Evolutionary conservation across 92 coral and sea anemone genomes (phyloP), one percentile per base, ranked within the genome.

Genomic region (Zoanthus sansibaricus): DNA sequence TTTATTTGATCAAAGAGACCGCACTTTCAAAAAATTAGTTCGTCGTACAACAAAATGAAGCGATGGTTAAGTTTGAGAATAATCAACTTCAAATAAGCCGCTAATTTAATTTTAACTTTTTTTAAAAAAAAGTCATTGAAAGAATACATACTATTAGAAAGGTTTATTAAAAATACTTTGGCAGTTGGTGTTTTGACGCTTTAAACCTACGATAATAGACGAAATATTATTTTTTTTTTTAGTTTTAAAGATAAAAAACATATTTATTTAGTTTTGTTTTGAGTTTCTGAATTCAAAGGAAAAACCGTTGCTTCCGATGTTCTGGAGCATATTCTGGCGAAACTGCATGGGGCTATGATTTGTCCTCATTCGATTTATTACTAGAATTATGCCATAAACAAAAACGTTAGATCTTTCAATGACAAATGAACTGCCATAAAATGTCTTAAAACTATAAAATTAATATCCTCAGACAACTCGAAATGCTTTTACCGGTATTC

Each of bases 401-500:
- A 8, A 31, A 15, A 48, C 18, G 79, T 49, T 54, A 54, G 56
- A 48, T n/a, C 30, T 72, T 48, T 72, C 7, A 14, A 10, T 30
- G n/a, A 75, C 30, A 16, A n/a, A 14, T 68, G 31, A 25, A 31
- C 37, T 67, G 13, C 37, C 31, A 67, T 11, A 31, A 20, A 42
- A 55, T 13, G 84, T 45, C 46, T 25, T 25, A 25, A 17, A 18
- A 12, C 21, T 33, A 69, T 5, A 62, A 15, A 17, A 1, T n/a
- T 30, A 48, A 44, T 11, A 79, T 37, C 54, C 17, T 79, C 56
- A 16, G 45, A 58, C 16, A 79, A 44, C 71, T 61, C 30, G 3
- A 78, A 18, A 79, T 37, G 84, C 84, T 44, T 79, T 79, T 79
- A 79, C 73, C 74, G 74, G 84, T 18, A 12, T 64, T 62, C 30